Percentiles rank a stretch among this genome's conserved stretches.
These are phyloP conservation scores for Lophius piscatorius DNA, from an alignment of 2,113 vertebrate genomes.

Conservation along the genomic window DNA sequence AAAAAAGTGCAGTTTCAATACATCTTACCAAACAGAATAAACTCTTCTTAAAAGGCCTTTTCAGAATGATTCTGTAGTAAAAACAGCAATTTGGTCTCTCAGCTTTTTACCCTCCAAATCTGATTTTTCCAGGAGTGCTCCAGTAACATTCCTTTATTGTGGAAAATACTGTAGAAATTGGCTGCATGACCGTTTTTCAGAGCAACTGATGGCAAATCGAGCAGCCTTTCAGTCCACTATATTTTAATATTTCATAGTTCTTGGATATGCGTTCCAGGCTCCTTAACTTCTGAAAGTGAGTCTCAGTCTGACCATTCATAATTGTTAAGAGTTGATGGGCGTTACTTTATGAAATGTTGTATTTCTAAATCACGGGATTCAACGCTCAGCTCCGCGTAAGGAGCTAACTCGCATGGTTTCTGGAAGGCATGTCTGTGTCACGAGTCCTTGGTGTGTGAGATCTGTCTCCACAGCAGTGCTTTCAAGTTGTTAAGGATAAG, in stretches of 20 bases:
- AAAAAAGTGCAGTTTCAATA: conserved; percentile 9
- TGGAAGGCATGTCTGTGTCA: conserved; percentile 62
- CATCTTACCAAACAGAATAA: conserved; percentile 6
- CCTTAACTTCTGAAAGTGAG: conserved; percentile 3
- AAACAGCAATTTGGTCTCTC: conserved; percentile 19
- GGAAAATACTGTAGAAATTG: conserved; percentile 22
- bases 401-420: not conserved
- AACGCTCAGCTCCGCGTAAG: conserved; percentile 1
- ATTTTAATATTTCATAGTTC: not conserved
- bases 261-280: not conserved
- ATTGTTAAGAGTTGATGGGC: conserved; percentile 25
- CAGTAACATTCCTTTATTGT: conserved; percentile 26
- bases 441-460: conserved; percentile 98
- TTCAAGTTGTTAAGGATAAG: conserved; percentile 98
- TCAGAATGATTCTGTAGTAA: conserved; percentile 17
- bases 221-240: conserved; percentile 21
- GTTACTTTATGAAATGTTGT: conserved; percentile 24
- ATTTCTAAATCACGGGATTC: conserved; percentile 45
- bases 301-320: conserved; percentile 6
- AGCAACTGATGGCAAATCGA: conserved; percentile 26
- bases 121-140: conserved; percentile 2
- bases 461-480: conserved; percentile 97
- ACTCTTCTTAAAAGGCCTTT: not conserved
- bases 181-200: conserved; percentile 1
- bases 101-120: conserved; percentile 1